These are phyloP conservation scores for Oreotrochilus melanogaster DNA, from an alignment of 2,113 vertebrate species.

Conservation along the genomic window DNA sequence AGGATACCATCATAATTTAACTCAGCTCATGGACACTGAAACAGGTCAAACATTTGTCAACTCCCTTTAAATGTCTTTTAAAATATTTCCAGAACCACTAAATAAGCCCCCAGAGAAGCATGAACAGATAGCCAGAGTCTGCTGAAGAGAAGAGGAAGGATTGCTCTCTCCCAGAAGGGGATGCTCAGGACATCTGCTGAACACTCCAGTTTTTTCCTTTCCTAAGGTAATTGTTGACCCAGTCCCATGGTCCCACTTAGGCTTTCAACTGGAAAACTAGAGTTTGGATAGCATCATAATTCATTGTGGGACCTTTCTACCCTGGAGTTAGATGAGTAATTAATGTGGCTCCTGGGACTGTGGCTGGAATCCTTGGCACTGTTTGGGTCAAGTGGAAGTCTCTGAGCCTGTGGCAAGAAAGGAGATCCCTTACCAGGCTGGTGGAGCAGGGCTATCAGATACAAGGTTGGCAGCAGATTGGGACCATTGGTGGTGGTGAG, in stretches of 20 bases:
- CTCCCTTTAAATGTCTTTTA: constrained; percentile 49
- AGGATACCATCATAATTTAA: constrained; percentile 55
- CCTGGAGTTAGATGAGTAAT: constrained; percentile 11
- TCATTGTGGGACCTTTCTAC: constrained; percentile 35
- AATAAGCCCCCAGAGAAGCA: constrained; percentile 54
- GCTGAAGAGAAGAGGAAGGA: constrained; percentile 53
- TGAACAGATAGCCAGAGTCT: constrained; percentile 47
- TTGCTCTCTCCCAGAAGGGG: constrained; percentile 35
- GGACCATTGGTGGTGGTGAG: neutral
- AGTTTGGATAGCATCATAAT: constrained; percentile 34
- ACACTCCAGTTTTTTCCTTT: constrained; percentile 26
- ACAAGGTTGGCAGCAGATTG: neutral
- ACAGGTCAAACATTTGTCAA: constrained; percentile 60
- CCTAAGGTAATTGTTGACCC: constrained; percentile 56
- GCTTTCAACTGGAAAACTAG: constrained; percentile 50
- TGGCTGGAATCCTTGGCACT: neutral
- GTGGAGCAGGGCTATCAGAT: neutral
- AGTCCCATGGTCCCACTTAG: constrained; percentile 21
- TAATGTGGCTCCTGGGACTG: neutral
- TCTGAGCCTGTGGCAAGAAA: neutral
- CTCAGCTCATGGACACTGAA: constrained; percentile 10
- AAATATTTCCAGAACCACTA: constrained; percentile 63
- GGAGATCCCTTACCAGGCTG: neutral
- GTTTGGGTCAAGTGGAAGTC: neutral
- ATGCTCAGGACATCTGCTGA: constrained; percentile 66